Conservation (phyloP, 2,888 invertebrate genomes). For the Cheilosia urbana region DNA sequence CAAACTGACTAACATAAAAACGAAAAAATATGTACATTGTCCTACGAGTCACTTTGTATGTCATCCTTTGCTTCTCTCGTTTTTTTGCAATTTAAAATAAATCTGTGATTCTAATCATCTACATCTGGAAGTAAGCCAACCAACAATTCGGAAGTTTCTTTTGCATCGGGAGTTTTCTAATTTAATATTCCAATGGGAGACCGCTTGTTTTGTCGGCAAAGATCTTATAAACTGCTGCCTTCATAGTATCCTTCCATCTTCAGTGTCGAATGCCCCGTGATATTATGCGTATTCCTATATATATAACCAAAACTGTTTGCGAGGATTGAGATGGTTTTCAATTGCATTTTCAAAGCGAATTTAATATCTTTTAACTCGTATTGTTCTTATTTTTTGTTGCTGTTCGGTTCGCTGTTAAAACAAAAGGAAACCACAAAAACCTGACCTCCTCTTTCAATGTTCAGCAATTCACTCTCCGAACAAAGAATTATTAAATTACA, state of each 20-base stretch:
- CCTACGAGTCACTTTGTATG: not conserved
- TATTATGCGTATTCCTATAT: not conserved
- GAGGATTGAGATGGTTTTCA: slow-evolving; percentile 42
- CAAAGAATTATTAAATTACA: slow-evolving; percentile 30
- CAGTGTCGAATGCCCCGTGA: not conserved
- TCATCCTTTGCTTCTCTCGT: not conserved
- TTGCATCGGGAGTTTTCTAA: slow-evolving; percentile 60
- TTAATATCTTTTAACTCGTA: slow-evolving; percentile 46
- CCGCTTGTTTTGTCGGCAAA: slow-evolving; percentile 3
- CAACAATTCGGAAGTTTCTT: slow-evolving; percentile 51
- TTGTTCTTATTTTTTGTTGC: slow-evolving; percentile 1
- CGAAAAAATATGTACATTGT: not conserved
- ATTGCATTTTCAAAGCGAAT: slow-evolving; percentile 50
- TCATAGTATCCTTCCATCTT: slow-evolving; percentile 24
- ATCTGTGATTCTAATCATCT: slow-evolving; percentile 68
- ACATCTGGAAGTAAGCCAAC: slow-evolving; percentile 67
- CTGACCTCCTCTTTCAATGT: slow-evolving; percentile 17
- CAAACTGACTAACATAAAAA: slow-evolving; percentile 12
- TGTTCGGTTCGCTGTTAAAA: slow-evolving; percentile 18
- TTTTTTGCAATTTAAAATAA: slow-evolving; percentile 44
- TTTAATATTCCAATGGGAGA: slow-evolving; percentile 55
- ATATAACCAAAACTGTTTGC: not conserved
- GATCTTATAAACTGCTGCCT: slow-evolving; percentile 33
- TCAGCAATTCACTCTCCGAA: not conserved
- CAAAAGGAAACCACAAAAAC: slow-evolving; percentile 41